These are phyloP conservation scores for Autographa pulchrina DNA, from an alignment of 2,888 invertebrate genomes.

Conservation along the genomic window DNA sequence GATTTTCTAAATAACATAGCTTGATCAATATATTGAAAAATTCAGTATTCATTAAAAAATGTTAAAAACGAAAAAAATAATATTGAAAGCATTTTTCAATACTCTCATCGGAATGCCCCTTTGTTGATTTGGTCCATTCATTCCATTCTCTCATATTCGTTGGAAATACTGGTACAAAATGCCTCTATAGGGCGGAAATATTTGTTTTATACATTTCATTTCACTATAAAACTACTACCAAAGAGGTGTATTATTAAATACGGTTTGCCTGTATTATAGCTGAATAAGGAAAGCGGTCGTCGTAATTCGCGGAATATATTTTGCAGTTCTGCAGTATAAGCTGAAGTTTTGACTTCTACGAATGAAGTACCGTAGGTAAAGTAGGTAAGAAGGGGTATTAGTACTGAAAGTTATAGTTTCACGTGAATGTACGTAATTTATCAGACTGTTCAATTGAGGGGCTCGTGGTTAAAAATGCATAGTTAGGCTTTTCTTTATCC, in stretches of 20 bases:
- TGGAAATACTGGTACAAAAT: not conserved
- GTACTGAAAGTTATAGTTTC: not conserved
- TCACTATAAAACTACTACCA: not conserved
- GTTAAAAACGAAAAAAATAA: not conserved
- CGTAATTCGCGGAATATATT: slow-evolving; percentile 47
- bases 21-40: no score
- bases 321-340: slow-evolving; percentile 38
- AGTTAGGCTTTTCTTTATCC: no score
- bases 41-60: no score
- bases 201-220: not conserved
- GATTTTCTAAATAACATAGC: no score
- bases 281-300: slow-evolving; percentile 39
- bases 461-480: not conserved
- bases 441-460: not conserved
- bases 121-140: not conserved
- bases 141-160: not conserved
- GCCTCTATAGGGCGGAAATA: not conserved
- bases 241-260: slow-evolving; percentile 21
- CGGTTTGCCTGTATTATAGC: slow-evolving; percentile 34
- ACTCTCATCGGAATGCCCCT: not conserved
- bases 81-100: slow-evolving; percentile 1
- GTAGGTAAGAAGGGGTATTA: slow-evolving; percentile 3
- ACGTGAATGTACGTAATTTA: not conserved
- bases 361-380: slow-evolving; percentile 13
- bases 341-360: slow-evolving; percentile 33